These are phyloP conservation scores for Metridium senile DNA, from an alignment of 92 coral and sea anemone species.

Conservation along the genomic window DNA sequence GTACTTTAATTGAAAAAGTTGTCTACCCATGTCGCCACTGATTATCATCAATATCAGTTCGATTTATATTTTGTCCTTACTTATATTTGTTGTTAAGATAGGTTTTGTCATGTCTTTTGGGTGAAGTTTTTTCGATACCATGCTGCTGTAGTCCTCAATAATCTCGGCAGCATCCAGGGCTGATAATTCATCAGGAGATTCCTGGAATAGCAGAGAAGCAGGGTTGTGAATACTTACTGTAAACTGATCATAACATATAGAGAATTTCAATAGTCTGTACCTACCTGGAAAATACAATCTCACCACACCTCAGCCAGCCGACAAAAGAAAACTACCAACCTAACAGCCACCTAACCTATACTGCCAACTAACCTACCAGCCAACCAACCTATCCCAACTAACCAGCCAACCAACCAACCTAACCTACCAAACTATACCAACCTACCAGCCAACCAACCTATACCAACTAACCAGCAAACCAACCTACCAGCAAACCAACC, in stretches of 20 bases:
- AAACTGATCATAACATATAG: not conserved
- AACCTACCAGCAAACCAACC: no score
- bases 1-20: no score
- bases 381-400: no score
- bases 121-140: constrained; percentile 63
- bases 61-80: constrained; percentile 58
- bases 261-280: not conserved
- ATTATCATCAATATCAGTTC: no score
- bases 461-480: no score
- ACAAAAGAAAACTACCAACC: not conserved
- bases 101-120: constrained; percentile 66
- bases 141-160: constrained; percentile 52
- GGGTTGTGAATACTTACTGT: not conserved
- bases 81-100: constrained; percentile 81
- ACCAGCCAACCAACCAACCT: no score
- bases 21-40: no score
- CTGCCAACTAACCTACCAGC: no score
- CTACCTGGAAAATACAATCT: not conserved
- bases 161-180: constrained; percentile 65
- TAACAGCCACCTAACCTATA: no score
- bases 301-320: no score
- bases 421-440: no score
- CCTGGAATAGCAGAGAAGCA: constrained; percentile 11
- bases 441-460: no score
- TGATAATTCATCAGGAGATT: constrained; percentile 17